Evolutionary conservation across 2,797 vertebrate species (phyloP), one percentile per base, ranked within the genome.

Genomic region (Myotis daubentonii): DNA sequence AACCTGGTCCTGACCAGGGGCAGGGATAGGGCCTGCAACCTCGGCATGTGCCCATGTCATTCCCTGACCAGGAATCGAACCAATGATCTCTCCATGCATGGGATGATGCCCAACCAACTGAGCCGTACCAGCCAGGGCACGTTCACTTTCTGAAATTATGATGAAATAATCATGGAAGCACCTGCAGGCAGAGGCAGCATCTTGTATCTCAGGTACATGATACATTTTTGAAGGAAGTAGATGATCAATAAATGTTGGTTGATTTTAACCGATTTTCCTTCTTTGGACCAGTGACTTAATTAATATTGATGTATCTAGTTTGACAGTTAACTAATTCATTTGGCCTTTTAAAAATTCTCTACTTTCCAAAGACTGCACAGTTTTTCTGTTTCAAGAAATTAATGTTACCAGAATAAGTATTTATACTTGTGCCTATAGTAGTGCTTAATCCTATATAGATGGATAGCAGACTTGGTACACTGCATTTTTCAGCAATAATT

Each of bases 361-460:
- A n/a, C 1, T 62, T 86, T 87, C n/a, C 25, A 90, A 53, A 78
- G 38, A 85, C 57, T 70, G 55, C 41, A 55, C 16, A 60, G 70
- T 92, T 28, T 55, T 93, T 51, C 11, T 70, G 41, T n/a, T 74
- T 88, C 53, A 55, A 86, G 36, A 38, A 93, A 62, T 95, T 70
- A 84, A 11, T 49, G 28, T 94, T 96, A 66, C 75, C 74, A 75
- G 83, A 97, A 71, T 82, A 30, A 92, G 78, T 79, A 72, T 53
- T 96, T 12, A 19, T 57, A 87, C 75, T 88, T 95, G 90, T 94
- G 80, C 81, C 9, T 87, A 72, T 80, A 55, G 71, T 93, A 53
- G 8, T 57, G 49, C 19, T 74, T 95, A 96, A 84, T 92, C 41
- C 28, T 75, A 41, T 2, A 5, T 87, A 94, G 38, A 74, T 49